Conservation (phyloP, 2,888 invertebrate genomes). For the Sylvicola cinctus region DNA sequence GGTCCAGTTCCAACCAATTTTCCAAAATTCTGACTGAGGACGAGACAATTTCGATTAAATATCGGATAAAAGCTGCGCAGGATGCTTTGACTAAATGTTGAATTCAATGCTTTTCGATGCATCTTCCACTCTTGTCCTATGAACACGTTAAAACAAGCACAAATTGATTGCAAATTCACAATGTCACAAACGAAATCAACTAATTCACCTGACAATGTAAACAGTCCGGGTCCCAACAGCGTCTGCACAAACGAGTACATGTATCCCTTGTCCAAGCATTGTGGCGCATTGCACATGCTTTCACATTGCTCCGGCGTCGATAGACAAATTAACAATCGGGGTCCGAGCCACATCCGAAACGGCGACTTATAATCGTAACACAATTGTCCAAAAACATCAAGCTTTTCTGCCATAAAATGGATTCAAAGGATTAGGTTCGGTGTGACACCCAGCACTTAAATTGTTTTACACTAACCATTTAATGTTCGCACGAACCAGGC, state of each 20-base stretch:
- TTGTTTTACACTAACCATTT: conserved; percentile 1
- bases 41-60: too few relatives aligned
- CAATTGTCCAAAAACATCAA: background rate
- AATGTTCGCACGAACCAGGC: background rate
- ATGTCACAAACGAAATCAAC: too few relatives aligned
- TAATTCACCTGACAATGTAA: conserved; percentile 2
- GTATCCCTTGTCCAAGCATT: conserved; percentile 3
- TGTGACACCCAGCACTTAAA: too few relatives aligned
- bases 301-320: conserved; percentile 1
- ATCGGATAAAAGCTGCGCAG: too few relatives aligned
- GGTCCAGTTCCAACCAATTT: too few relatives aligned
- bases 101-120: conserved; percentile 6
- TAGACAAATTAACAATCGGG: background rate
- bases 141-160: too few relatives aligned
- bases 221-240: conserved; percentile 1
- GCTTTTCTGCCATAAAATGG: too few relatives aligned
- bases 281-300: conserved; percentile 1
- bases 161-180: too few relatives aligned
- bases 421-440: too few relatives aligned
- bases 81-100: conserved; percentile 3
- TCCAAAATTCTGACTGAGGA: too few relatives aligned
- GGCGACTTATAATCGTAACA: background rate
- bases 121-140: conserved; percentile 5
- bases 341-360: background rate
- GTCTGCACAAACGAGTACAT: conserved; percentile 1